These are phyloP conservation scores for Ruditapes philippinarum DNA, from an alignment of 1,140 invertebrate genomes.

Conservation along the genomic window DNA sequence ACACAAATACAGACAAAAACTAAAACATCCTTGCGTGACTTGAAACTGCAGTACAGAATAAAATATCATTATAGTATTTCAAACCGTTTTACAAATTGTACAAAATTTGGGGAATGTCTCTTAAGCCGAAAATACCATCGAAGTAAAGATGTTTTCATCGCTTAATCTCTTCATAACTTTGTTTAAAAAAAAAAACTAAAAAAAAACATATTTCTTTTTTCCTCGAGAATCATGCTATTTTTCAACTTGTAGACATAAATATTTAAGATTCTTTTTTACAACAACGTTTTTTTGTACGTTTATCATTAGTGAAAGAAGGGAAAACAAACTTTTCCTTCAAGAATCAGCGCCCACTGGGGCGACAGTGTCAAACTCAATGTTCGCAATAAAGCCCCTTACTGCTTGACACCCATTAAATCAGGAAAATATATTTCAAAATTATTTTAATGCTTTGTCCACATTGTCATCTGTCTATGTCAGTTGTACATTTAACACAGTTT, in stretches of 20 bases:
- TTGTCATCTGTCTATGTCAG: conserved; percentile 23
- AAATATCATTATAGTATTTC: background rate
- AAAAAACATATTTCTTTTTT: no score
- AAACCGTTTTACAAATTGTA: background rate
- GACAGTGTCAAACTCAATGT: background rate
- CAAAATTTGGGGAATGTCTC: background rate
- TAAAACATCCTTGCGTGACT: conserved; percentile 55
- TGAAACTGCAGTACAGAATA: background rate
- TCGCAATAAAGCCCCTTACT: background rate
- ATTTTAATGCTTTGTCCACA: background rate
- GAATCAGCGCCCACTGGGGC: background rate
- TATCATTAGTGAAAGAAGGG: no score
- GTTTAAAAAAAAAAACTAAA: no score
- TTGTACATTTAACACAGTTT: background rate
- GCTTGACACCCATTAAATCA: conserved; percentile 34
- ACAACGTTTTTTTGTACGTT: no score
- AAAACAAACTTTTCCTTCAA: background rate
- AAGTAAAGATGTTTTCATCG: no score
- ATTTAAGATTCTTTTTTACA: no score
- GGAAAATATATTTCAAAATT: conserved; percentile 30
- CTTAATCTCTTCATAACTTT: no score
- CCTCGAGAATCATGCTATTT: no score
- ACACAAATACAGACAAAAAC: conserved; percentile 47
- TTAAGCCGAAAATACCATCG: no score
- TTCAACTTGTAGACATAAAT: no score